Conservation (phyloP, 2,888 invertebrate genomes). For the Leptopterna dolabrata region DNA sequence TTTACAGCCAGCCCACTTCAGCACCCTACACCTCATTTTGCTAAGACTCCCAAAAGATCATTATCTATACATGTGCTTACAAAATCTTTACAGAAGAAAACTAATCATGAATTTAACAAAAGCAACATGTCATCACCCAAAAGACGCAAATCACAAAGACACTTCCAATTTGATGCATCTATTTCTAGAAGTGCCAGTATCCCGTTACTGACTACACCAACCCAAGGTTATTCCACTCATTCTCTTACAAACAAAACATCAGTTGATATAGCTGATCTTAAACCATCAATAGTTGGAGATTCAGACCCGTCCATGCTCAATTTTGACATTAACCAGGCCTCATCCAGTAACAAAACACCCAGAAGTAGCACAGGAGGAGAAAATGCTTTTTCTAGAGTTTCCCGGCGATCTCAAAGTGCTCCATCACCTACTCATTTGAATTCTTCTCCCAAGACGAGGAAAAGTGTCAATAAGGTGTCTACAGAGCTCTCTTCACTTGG, state of each 20-base stretch:
- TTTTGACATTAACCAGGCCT: not conserved
- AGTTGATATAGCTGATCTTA: not conserved
- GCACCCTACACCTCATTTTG: not conserved
- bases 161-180: not conserved
- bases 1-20: conserved; percentile 13
- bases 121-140: not conserved
- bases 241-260: not conserved
- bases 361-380: not conserved
- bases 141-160: not conserved
- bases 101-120: not conserved
- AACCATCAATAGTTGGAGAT: not conserved
- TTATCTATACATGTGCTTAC: conserved; percentile 20
- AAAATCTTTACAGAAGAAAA: not conserved
- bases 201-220: not conserved
- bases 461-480: no score
- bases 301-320: not conserved
- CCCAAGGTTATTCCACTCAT: no score
- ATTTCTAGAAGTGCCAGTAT: not conserved
- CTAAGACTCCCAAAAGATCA: not conserved
- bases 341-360: not conserved
- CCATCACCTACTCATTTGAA: not conserved
- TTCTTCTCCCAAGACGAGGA: not conserved
- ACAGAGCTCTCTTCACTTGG: no score
- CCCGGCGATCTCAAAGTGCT: not conserved
- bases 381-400: not conserved